These are phyloP conservation scores for Pemphredon lugubris DNA, from an alignment of 2,888 invertebrate species.

Conservation along the genomic window DNA sequence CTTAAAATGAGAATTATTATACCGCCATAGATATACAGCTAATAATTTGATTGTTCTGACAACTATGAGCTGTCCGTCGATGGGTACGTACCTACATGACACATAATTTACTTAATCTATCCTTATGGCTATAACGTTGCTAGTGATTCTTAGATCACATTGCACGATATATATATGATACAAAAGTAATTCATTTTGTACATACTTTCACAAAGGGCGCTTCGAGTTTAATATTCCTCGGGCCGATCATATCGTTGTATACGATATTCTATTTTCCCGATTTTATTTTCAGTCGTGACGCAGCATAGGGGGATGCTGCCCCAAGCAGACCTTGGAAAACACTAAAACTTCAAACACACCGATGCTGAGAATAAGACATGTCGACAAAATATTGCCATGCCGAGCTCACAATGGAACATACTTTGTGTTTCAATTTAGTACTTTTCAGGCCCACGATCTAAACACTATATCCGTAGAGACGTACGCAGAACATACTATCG, in stretches of 20 bases:
- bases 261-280: slow-evolving; percentile 19
- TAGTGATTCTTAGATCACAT: slow-evolving; percentile 46
- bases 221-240: slow-evolving; percentile 31
- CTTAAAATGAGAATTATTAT: slow-evolving; percentile 43
- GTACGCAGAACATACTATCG: slow-evolving; percentile 25
- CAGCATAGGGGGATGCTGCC: background rate
- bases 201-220: slow-evolving; percentile 62
- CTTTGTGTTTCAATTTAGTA: too few species aligned
- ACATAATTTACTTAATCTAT: slow-evolving; percentile 62
- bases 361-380: too few species aligned
- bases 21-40: slow-evolving; percentile 37
- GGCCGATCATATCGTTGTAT: slow-evolving; percentile 34
- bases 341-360: background rate
- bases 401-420: too few species aligned
- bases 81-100: slow-evolving; percentile 42
- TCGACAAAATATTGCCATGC: too few species aligned
- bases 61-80: slow-evolving; percentile 55
- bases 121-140: slow-evolving; percentile 47
- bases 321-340: too few species aligned
- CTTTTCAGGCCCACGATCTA: slow-evolving; percentile 4
- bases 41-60: slow-evolving; percentile 55
- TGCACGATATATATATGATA: slow-evolving; percentile 65
- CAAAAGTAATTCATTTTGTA: slow-evolving; percentile 72
- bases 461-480: slow-evolving; percentile 20
- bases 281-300: slow-evolving; percentile 26